Conservation (phyloP, 1,140 invertebrate genomes). For the Leptopilina boulardi region DNA sequence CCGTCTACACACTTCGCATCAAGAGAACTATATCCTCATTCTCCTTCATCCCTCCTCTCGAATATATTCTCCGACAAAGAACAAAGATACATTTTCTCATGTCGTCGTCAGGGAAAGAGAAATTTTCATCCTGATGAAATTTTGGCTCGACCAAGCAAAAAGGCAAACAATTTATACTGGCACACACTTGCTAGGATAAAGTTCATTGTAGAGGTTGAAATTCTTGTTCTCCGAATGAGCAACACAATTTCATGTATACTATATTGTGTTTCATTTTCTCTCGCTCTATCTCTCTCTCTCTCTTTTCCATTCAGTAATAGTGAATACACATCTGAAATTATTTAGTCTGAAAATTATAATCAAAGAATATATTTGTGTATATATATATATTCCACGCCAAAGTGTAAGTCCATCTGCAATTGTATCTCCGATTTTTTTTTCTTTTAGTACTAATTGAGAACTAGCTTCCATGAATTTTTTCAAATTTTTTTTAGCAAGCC, state of each 20-base stretch:
- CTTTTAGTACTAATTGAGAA: too few relatives aligned
- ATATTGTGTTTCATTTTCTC: neutral
- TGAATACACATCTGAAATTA: neutral
- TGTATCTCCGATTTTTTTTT: too few relatives aligned
- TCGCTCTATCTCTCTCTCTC: neutral
- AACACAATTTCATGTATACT: slow-evolving; percentile 5
- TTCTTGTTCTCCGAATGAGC: slow-evolving; percentile 22
- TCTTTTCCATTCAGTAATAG: neutral
- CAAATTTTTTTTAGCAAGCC: too few relatives aligned
- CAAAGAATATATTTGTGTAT: too few relatives aligned
- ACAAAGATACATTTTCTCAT: slow-evolving; percentile 48
- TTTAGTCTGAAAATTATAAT: too few relatives aligned
- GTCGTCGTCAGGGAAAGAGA: slow-evolving; percentile 37
- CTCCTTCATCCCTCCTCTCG: slow-evolving; percentile 46
- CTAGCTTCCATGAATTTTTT: too few relatives aligned
- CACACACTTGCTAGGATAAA: slow-evolving; percentile 47
- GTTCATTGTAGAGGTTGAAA: slow-evolving; percentile 53
- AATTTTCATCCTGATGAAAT: slow-evolving; percentile 46
- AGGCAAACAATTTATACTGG: slow-evolving; percentile 41
- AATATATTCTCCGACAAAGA: slow-evolving; percentile 52
- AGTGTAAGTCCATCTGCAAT: too few relatives aligned
- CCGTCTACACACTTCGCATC: slow-evolving; percentile 48
- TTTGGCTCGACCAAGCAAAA: slow-evolving; percentile 41
- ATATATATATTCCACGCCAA: too few relatives aligned
- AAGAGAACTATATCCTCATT: slow-evolving; percentile 39